These are phyloP conservation scores for Oryzias sinensis DNA, from an alignment of 2,797 vertebrate species.

Conservation along the genomic window DNA sequence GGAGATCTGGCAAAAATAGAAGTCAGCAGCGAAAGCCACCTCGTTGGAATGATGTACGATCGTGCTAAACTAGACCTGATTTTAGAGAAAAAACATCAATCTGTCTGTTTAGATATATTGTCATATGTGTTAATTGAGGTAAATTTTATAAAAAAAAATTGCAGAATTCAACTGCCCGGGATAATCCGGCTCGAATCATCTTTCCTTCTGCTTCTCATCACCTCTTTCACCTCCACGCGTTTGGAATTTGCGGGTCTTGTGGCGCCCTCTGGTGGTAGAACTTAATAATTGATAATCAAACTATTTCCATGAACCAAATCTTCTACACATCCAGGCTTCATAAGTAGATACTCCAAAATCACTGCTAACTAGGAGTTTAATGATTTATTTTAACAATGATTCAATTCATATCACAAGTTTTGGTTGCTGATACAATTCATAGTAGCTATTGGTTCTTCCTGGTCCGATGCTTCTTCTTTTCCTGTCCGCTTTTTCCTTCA, in stretches of 20 bases:
- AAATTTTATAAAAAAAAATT: too few species aligned
- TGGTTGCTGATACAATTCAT: too few species aligned
- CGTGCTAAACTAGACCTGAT: background rate
- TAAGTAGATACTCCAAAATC: background rate
- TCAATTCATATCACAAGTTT: too few species aligned
- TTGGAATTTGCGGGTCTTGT: conserved; percentile 2
- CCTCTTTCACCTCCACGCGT: conserved; percentile 10
- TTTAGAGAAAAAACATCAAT: too few species aligned
- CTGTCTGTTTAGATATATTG: too few species aligned
- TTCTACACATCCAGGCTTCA: background rate
- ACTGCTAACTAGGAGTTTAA: too few species aligned
- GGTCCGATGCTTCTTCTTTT: too few species aligned
- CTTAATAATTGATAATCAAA: background rate
- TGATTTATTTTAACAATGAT: too few species aligned
- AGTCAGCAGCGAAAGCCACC: conserved; percentile 1
- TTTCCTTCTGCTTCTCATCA: conserved; percentile 17
- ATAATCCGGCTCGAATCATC: conserved; percentile 1
- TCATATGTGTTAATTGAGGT: too few species aligned
- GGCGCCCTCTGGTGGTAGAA: conserved; percentile 63
- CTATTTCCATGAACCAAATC: background rate
- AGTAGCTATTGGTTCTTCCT: too few species aligned
- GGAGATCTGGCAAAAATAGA: conserved; percentile 3
- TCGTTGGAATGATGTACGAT: background rate
- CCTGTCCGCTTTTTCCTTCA: too few species aligned
- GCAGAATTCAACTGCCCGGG: conserved; percentile 29